Conservation (phyloP, 1,140 invertebrate species). For the Trissolcus basalis region DNA sequence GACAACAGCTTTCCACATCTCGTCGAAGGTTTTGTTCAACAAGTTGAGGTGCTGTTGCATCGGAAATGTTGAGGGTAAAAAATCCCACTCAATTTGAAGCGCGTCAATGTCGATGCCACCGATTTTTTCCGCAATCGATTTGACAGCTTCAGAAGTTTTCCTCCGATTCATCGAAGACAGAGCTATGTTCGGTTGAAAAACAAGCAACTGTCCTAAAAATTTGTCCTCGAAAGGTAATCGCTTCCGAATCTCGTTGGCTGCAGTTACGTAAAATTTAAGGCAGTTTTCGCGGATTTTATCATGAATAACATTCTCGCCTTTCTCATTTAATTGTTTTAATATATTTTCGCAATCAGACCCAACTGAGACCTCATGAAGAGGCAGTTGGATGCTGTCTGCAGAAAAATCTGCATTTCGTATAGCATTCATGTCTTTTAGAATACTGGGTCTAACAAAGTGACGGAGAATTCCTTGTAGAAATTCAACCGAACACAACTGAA, state of each 20-base stretch:
- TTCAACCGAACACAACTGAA: constrained; percentile 12
- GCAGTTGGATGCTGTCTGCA: neutral
- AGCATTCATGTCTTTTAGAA: constrained; percentile 1
- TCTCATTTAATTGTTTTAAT: neutral
- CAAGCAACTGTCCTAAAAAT: constrained; percentile 7
- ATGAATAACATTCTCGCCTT: neutral
- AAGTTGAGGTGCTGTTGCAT: neutral
- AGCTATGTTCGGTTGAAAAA: neutral
- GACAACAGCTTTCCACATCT: constrained; percentile 13
- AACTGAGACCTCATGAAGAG: constrained; percentile 13
- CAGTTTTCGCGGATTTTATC: constrained; percentile 5
- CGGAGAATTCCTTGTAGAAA: constrained; percentile 19
- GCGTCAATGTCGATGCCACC: constrained; percentile 10
- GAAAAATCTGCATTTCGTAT: constrained; percentile 2
- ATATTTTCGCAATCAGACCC: constrained; percentile 16
- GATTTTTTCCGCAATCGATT: constrained; percentile 17
- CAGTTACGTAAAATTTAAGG: constrained; percentile 29
- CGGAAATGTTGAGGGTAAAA: constrained; percentile 1
- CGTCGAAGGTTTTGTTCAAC: constrained; percentile 4
- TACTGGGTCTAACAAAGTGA: constrained; percentile 16
- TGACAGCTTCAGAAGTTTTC: neutral
- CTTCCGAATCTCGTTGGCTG: constrained; percentile 23
- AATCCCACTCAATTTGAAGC: constrained; percentile 7
- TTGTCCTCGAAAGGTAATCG: constrained; percentile 24
- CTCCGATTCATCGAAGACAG: neutral